A percentile compares a stretch with the other conserved stretches of the same genome.
phyloP scores from a whole-genome alignment of 2,113 vertebrate species.

The Arvicanthis niloticus region DNA sequence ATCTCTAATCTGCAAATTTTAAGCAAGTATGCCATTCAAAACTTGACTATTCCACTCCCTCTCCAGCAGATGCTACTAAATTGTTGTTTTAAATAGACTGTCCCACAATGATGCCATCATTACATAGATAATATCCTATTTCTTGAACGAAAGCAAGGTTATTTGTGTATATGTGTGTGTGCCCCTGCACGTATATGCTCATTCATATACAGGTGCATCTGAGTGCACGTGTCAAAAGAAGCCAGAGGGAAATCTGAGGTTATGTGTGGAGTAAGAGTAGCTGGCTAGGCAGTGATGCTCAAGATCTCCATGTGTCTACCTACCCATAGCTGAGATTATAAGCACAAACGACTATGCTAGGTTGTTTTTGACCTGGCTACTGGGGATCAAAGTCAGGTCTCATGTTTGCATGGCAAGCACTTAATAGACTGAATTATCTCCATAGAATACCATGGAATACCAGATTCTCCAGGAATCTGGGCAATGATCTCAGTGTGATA shows the following conservation, averaged over 20 bases:
- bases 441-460: neutral
- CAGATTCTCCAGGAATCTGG: neutral
- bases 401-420: neutral
- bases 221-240: neutral
- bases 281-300: neutral
- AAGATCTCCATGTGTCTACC: neutral
- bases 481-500: neutral
- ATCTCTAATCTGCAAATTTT: neutral
- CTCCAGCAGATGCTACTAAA: neutral
- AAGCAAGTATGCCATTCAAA: neutral
- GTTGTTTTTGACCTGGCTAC: neutral
- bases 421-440: neutral
- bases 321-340: neutral
- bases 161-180: neutral
- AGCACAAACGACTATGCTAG: neutral
- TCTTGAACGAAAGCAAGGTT: neutral
- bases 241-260: neutral
- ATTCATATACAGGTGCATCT: neutral
- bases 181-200: accelerated
- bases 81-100: neutral
- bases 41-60: neutral
- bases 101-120: neutral
- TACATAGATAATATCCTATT: conserved; percentile 13
- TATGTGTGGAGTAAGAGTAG: neutral
- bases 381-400: neutral